A percentile compares a stretch with the other conserved stretches of the same genome.
Evolutionary conservation across 1,140 invertebrate genomes (phyloP).

Genomic region (Coelopa frigida): DNA sequence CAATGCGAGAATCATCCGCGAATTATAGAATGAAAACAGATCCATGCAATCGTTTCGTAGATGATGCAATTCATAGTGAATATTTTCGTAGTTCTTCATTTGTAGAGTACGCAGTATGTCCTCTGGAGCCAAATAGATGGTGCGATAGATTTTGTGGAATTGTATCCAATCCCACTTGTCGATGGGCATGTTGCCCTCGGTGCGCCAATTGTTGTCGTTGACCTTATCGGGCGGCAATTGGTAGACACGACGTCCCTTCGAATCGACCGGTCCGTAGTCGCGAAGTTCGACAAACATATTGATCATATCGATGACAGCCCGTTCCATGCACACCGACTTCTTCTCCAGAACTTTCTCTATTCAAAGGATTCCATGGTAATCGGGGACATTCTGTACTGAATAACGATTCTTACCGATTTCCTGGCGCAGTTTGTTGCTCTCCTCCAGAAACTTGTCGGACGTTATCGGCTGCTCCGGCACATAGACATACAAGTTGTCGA

Average conservation of each 20-base stretch:
- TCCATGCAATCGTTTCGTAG: conserved; percentile 67
- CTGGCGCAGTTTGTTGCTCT: conserved; percentile 52
- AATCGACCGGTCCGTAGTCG: conserved; percentile 49
- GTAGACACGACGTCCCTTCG: conserved; percentile 24
- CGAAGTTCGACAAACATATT: conserved; percentile 60
- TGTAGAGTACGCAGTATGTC: conserved; percentile 21
- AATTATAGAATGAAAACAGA: conserved; percentile 65
- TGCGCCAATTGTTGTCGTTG: conserved; percentile 27
- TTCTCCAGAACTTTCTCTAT: conserved; percentile 49
- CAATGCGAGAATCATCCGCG: conserved; percentile 59
- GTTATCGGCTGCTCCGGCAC: conserved; percentile 58
- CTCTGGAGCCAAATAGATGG: conserved; percentile 28
- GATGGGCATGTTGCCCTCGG: conserved; percentile 27
- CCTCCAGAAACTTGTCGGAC: conserved; percentile 57
- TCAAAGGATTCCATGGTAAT: no score
- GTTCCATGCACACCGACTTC: conserved; percentile 56
- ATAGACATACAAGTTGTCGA: conserved; percentile 57
- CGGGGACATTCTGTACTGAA: background rate
- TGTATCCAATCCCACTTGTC: conserved; percentile 39
- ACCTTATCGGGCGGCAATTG: conserved; percentile 30
- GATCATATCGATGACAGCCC: conserved; percentile 60
- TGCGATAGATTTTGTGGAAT: conserved; percentile 34
- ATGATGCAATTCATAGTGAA: conserved; percentile 49
- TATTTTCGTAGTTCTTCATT: conserved; percentile 29
- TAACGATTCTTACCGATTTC: conserved; percentile 39